Percentiles rank a stretch among this genome's conserved stretches.
Conservation (phyloP, 2,888 invertebrate genomes). For the Lymantria monacha region DNA sequence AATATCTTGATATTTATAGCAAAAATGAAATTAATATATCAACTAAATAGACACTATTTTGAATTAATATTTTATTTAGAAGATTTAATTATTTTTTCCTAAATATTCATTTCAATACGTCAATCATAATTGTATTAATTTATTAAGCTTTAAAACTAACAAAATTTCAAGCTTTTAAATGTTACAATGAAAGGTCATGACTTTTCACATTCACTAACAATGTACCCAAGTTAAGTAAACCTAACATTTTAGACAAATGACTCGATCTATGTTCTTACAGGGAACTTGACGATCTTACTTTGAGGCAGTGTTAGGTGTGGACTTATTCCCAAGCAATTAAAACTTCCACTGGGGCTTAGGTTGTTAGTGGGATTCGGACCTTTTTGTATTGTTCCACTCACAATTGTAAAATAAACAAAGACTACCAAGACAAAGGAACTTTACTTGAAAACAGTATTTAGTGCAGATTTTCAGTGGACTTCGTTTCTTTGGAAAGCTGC, state of each 20-base stretch:
- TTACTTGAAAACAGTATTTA: constrained; percentile 67
- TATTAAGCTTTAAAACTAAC: too few species aligned
- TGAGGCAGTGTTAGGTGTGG: constrained; percentile 34
- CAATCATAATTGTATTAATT: too few species aligned
- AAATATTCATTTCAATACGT: too few species aligned
- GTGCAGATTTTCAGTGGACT: constrained; percentile 58
- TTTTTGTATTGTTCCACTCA: constrained; percentile 66
- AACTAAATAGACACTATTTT: too few species aligned
- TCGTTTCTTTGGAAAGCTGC: constrained; percentile 44
- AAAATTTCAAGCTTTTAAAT: too few species aligned
- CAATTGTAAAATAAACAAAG: constrained; percentile 72
- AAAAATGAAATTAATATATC: too few species aligned
- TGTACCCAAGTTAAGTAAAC: constrained; percentile 10
- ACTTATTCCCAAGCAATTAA: constrained; percentile 73
- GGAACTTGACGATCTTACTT: constrained; percentile 19
- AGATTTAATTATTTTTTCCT: too few species aligned
- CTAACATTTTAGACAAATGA: constrained; percentile 50
- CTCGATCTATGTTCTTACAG: constrained; percentile 36
- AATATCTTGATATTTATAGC: too few species aligned
- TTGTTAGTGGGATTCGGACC: constrained; percentile 67
- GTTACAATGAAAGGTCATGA: background rate
- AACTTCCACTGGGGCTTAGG: constrained; percentile 62
- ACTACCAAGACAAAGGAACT: constrained; percentile 63
- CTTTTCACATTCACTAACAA: background rate
- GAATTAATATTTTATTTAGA: too few species aligned